Evolutionary conservation across 2,113 vertebrate species (phyloP), one percentile per base, ranked within the genome.

Genomic region (Petrocephalus microphthalmus): DNA sequence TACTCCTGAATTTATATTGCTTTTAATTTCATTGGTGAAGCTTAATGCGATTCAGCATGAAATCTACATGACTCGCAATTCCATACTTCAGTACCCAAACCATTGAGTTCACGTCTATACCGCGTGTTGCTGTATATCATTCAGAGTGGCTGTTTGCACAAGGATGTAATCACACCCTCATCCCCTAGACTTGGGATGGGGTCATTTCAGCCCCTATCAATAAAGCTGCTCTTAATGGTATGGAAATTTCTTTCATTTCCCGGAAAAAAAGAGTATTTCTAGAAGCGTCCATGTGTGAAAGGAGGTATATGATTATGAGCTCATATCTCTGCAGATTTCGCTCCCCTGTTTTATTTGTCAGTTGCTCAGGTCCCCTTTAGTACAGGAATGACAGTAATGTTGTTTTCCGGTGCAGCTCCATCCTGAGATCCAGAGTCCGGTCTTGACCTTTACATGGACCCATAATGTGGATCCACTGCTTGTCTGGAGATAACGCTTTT

Each of bases 261-360:
- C 22, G 45, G 71, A 83, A 83, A 47, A 47, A 83, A 83, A 49
- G 20, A 83, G 81, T n/a, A 49, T 83, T 83, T 83, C 37, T 42
- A 47, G 7, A 83, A n/a, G 20, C 81, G 10, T 47, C 81, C 81
- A 83, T 49, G 33, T 83, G 81, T 83, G 81, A 45, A 83, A 49
- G 81, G 81, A 83, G 81, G 47, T 83, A 83, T 83, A 83, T 83
- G 81, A 83, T 83, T 83, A 83, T 49, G 20, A 83, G 81, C 13
- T 83, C 42, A 22, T 83, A 83, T 83, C 81, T 47, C 42, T 83
- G 45, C 45, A 11, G 81, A 83, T 45, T 74, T 45, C 42, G 49
- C 5, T 47, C 4, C 7, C 45, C 45, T 49, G 17, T 83, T 83
- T 49, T 83, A 83, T 83, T 83, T 83, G 45, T 83, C 45, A 47